Conservation (phyloP, 1,140 invertebrate genomes). For the Drosophila equinoxialis region DNA sequence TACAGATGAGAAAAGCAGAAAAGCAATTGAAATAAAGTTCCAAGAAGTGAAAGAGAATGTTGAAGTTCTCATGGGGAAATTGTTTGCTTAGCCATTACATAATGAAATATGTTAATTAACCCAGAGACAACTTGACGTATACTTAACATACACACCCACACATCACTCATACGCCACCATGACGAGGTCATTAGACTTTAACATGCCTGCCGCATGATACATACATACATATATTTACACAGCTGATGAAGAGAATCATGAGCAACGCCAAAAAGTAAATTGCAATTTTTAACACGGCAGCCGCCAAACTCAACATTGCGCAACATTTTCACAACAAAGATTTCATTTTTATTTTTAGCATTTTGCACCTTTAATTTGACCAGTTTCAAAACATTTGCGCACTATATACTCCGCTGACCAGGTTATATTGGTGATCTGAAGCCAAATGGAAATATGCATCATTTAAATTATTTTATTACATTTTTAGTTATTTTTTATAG, state of each 20-base stretch:
- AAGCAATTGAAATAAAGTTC: not conserved
- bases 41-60: not conserved
- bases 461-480: too few species aligned
- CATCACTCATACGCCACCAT: conserved; percentile 13
- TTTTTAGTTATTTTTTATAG: too few species aligned
- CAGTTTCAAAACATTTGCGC: too few species aligned
- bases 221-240: conserved; percentile 11
- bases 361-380: too few species aligned
- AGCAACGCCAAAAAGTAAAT: conserved; percentile 1
- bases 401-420: too few species aligned
- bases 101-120: conserved; percentile 12
- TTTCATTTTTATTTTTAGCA: too few species aligned
- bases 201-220: too few species aligned
- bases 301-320: not conserved
- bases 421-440: too few species aligned
- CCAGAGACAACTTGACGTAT: not conserved
- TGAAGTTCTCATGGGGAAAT: not conserved
- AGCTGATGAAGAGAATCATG: not conserved
- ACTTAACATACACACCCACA: not conserved
- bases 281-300: not conserved
- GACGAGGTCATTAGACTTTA: not conserved
- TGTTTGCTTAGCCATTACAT: conserved; percentile 8
- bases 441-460: too few species aligned
- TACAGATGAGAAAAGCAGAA: not conserved
- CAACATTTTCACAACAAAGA: too few species aligned